A percentile compares a stretch with the other conserved stretches of the same genome.
These are phyloP conservation scores for Pseudorasbora parva DNA, from an alignment of 2,113 vertebrate species.

Conservation along the genomic window DNA sequence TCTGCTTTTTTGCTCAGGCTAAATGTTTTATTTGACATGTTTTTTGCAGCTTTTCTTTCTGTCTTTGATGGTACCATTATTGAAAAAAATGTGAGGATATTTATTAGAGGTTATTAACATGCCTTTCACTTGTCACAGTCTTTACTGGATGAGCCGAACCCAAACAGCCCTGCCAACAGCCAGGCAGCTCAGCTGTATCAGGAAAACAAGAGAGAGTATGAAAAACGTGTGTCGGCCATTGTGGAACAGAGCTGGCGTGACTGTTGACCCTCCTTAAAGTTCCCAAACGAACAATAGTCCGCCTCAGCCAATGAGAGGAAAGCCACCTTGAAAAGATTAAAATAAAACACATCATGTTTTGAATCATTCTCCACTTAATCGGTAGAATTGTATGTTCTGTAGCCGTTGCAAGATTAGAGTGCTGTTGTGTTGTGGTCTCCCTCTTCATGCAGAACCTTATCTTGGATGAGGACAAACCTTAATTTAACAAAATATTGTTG, in stretches of 20 bases:
- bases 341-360: conserved; percentile 68
- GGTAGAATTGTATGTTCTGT: conserved; percentile 85
- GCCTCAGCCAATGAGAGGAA: conserved; percentile 80
- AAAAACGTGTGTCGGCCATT: conserved; percentile 98
- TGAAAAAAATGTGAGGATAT: background rate
- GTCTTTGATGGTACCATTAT: background rate
- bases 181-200: conserved; percentile 99
- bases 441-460: conserved; percentile 77
- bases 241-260: conserved; percentile 99
- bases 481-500: conserved; percentile 87
- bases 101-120: conserved; percentile 17
- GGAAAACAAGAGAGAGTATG: conserved; percentile 98
- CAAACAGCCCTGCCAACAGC: conserved; percentile 98
- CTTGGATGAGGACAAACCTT: conserved; percentile 81
- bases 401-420: conserved; percentile 88
- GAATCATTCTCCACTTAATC: conserved; percentile 70
- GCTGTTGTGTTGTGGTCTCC: conserved; percentile 87
- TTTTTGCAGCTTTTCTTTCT: background rate
- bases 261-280: conserved; percentile 87
- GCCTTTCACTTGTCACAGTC: conserved; percentile 77
- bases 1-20: background rate
- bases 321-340: conserved; percentile 63
- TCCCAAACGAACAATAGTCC: conserved; percentile 83
- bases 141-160: conserved; percentile 97
- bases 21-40: background rate